phyloP scores from a whole-genome alignment of 2,797 vertebrate genomes.

The Thalassophryne amazonica region DNA sequence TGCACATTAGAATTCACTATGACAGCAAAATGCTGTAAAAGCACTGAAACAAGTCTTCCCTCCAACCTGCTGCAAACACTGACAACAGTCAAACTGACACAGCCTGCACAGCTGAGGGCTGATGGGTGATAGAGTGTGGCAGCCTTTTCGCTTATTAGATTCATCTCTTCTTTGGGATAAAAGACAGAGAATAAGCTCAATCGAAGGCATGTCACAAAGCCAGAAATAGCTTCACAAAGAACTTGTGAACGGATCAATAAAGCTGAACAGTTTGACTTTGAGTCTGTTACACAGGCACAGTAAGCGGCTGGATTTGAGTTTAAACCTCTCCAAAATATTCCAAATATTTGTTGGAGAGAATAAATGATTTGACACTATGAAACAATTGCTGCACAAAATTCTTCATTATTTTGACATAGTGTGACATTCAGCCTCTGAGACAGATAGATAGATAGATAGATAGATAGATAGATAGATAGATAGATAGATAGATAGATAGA shows the following conservation, averaged over 20 bases:
- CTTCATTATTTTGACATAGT: too few relatives aligned
- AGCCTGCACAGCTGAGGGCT: conserved; percentile 30
- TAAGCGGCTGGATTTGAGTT: conserved; percentile 7
- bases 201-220: conserved; percentile 15
- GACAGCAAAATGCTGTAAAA: conserved; percentile 1
- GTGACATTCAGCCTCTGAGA: too few relatives aligned
- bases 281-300: too few relatives aligned
- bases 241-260: conserved; percentile 46
- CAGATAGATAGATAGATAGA: too few relatives aligned
- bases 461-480: too few relatives aligned
- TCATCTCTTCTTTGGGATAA: conserved; percentile 45
- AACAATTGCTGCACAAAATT: too few relatives aligned
- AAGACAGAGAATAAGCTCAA: conserved; percentile 29
- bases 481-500: too few relatives aligned
- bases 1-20: neutral
- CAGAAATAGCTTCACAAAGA: conserved; percentile 1
- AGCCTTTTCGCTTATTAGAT: conserved; percentile 45
- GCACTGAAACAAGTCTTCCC: conserved; percentile 1
- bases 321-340: neutral
- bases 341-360: neutral
- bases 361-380: too few relatives aligned
- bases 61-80: conserved; percentile 1
- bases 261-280: neutral
- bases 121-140: conserved; percentile 45
- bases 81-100: conserved; percentile 22